A percentile compares a stretch with the other conserved stretches of the same genome.
Evolutionary conservation across 2,113 vertebrate species (phyloP).

Genomic region (Dipodomys stephensi): DNA sequence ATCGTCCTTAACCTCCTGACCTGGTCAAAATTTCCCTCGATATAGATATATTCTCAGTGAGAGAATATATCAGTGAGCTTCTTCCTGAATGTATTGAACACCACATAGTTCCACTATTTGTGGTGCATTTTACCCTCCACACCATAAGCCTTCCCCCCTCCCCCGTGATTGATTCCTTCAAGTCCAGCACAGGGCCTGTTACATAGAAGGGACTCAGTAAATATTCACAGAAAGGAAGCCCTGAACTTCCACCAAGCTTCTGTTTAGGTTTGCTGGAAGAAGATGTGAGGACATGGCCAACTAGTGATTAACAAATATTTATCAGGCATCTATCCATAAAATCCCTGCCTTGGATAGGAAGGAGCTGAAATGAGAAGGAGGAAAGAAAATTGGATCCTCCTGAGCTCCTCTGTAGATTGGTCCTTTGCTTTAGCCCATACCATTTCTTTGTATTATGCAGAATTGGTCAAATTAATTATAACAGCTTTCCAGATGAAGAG

Average conservation of each 20-base stretch:
- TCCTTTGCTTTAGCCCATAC: neutral
- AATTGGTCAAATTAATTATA: neutral
- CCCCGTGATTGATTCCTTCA: neutral
- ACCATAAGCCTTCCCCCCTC: neutral
- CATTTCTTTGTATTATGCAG: neutral
- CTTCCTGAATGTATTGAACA: neutral
- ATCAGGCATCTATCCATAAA: neutral
- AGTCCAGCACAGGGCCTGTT: neutral
- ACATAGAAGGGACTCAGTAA: neutral
- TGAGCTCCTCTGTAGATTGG: too few species aligned
- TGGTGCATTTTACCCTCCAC: neutral
- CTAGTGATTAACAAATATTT: neutral
- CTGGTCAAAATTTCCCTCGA: neutral
- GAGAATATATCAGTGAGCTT: neutral
- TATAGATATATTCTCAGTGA: too few species aligned
- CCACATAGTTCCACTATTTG: neutral
- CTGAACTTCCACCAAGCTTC: neutral
- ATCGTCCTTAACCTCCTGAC: neutral
- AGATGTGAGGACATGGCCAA: neutral
- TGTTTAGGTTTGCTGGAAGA: neutral
- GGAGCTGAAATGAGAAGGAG: neutral
- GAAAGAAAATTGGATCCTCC: neutral
- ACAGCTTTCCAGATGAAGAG: neutral
- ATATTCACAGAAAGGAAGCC: conserved; percentile 18
- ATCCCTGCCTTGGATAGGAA: neutral